phyloP scores from a whole-genome alignment of 2,113 vertebrate genomes.

The Dicrurus megarhynchus region DNA sequence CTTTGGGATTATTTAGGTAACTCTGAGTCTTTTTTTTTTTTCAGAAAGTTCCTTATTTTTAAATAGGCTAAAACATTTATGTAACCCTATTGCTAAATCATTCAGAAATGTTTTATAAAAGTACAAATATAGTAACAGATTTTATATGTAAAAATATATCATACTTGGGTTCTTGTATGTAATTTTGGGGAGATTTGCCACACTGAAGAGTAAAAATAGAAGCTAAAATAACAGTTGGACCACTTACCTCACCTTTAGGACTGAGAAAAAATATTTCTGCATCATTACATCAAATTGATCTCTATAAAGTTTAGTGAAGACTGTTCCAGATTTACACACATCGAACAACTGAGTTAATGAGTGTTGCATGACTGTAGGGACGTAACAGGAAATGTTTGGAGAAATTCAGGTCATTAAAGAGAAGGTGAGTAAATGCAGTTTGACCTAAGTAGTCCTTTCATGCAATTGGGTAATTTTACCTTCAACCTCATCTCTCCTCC shows the following conservation, averaged over 20 bases:
- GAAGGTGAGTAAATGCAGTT: not conserved
- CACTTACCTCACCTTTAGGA: not conserved
- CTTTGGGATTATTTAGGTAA: not conserved
- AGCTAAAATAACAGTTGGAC: not conserved
- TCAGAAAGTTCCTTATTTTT: not conserved
- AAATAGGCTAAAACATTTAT: not conserved
- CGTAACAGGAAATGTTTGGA: not conserved
- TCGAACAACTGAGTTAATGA: conserved; percentile 22
- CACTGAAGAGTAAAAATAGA: not conserved
- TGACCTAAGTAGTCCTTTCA: conserved; percentile 1
- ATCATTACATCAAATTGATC: not conserved
- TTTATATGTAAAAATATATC: not conserved
- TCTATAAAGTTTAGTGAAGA: not conserved
- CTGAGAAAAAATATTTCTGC: not conserved
- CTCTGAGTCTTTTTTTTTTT: not conserved
- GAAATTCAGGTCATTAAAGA: not conserved
- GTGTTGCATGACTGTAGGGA: not conserved
- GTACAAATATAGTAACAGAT: not conserved
- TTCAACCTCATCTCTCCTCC: not conserved
- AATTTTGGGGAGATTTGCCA: not conserved
- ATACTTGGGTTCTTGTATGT: not conserved
- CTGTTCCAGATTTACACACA: not conserved
- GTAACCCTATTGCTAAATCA: not conserved
- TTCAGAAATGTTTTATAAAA: not conserved
- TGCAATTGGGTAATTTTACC: not conserved